Base-by-base conservation (phyloP, 2,888 invertebrate genomes). In the Calephelis perditalis region DNA sequence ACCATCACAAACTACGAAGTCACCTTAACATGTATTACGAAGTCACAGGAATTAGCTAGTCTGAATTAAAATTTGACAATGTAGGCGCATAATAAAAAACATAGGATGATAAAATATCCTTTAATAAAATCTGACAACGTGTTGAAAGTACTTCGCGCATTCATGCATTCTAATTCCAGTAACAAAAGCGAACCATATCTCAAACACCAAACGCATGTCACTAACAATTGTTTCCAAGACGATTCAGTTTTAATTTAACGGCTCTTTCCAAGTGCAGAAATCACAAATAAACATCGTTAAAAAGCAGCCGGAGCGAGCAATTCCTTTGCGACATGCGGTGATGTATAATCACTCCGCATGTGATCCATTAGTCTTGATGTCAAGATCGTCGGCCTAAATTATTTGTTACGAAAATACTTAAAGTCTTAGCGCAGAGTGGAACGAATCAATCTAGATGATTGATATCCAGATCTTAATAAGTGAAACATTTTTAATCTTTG, bases 361-460 rank as follows among this genome's bases (percentile, higher is more conserved):
- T 73, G 71, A 73, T 73, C 77, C 80, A 82, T 82, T 79, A 79
- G 75, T 79, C 78, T 77, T 72, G 67, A 67, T 72, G 74, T 72
- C 73, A 15, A 35, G 44, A 43, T 52, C 44, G 12, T 73, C 77
- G 73, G 71, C 71, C 71, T 69, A 70, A 72, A 73, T 78, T 77
- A 75, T 74, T 74, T 73, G 73, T 69, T 71, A 73, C 75, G 66
- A 75, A 75, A 78, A 78, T 78, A 77, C 70, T 68, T 57, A 64
- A 62, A 58, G 60, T 56, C 61, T 58, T 58, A 63, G 62, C 62
- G 35, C 56, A 36, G 60, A 64, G 57, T 62, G 65, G 58, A 63
- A 63, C 66, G 60, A 67, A 68, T 66, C 62, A 59, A 65, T 64
- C 45, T 58, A 9, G 40, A 58, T 61, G 60, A 62, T 61, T 61